Percentiles rank a stretch among this genome's conserved stretches.
phyloP scores from a whole-genome alignment of 2,113 vertebrate genomes.

The Engraulis encrasicolus region DNA sequence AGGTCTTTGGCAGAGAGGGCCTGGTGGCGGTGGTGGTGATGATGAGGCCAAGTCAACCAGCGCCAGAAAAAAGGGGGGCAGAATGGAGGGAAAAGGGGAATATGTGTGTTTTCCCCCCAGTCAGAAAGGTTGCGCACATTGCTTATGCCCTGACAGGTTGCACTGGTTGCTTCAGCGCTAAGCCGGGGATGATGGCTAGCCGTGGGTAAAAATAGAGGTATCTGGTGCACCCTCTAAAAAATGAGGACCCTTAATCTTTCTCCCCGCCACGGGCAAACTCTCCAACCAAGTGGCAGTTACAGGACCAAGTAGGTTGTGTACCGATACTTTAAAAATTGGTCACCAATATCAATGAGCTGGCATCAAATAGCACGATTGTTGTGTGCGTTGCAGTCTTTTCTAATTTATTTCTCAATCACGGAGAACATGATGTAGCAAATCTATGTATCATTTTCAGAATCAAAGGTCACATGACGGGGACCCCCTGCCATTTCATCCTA shows the following conservation, averaged over 20 bases:
- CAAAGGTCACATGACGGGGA: neutral
- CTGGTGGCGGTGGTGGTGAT: neutral
- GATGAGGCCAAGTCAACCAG: neutral
- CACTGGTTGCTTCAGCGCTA: conserved; percentile 13
- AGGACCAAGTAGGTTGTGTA: neutral
- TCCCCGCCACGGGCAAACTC: neutral
- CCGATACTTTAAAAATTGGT: neutral
- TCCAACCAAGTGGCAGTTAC: neutral
- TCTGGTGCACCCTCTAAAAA: neutral
- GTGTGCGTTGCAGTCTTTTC: neutral
- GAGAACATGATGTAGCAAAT: no score
- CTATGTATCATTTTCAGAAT: no score
- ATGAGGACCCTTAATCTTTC: conserved; percentile 4
- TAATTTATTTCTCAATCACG: neutral
- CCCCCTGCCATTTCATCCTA: neutral
- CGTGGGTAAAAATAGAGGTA: neutral
- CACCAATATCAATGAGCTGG: neutral
- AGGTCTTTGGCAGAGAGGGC: neutral
- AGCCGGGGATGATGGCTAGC: conserved; percentile 7
- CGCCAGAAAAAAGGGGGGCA: neutral
- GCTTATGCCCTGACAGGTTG: conserved; percentile 6
- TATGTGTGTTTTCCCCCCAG: neutral
- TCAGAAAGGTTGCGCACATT: neutral
- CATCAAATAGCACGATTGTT: neutral
- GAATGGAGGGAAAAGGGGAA: neutral